Conservation (phyloP, 2,113 vertebrate species). For the Genyomyrus donnyi region DNA sequence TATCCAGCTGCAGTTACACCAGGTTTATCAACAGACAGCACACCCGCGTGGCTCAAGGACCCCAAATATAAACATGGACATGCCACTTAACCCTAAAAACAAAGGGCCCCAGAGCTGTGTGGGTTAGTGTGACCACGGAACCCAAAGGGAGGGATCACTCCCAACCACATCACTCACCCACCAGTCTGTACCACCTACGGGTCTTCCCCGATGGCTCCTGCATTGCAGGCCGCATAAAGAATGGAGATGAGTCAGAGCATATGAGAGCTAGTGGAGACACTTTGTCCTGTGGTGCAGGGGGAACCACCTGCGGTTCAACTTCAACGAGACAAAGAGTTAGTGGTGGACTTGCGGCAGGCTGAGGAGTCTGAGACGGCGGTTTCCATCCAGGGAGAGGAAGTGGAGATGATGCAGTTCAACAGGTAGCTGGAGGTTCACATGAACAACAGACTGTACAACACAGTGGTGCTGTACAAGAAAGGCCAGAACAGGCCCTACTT, state of each 20-base stretch:
- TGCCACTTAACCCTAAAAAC: not conserved
- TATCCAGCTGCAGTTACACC: not conserved
- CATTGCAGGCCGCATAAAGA: not conserved
- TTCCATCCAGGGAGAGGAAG: not conserved
- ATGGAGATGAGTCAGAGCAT: not conserved
- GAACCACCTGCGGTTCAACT: not conserved
- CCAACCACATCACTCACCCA: not conserved
- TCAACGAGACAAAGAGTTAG: not conserved
- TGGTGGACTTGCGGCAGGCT: not conserved
- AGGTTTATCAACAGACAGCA: not conserved
- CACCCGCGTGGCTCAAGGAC: not conserved
- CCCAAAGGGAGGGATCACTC: not conserved
- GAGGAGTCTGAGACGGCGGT: not conserved
- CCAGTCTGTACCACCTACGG: not conserved
- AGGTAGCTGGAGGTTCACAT: not conserved
- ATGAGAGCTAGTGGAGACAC: not conserved
- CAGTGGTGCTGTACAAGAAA: not conserved
- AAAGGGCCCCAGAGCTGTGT: not conserved
- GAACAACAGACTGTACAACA: not conserved
- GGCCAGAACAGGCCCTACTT: not conserved
- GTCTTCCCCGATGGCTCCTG: not conserved
- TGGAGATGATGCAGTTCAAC: not conserved
- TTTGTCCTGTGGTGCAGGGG: not conserved
- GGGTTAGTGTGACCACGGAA: not conserved
- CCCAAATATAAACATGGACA: not conserved